phyloP scores from a whole-genome alignment of 2,888 invertebrate genomes.

The Unio delphinus region DNA sequence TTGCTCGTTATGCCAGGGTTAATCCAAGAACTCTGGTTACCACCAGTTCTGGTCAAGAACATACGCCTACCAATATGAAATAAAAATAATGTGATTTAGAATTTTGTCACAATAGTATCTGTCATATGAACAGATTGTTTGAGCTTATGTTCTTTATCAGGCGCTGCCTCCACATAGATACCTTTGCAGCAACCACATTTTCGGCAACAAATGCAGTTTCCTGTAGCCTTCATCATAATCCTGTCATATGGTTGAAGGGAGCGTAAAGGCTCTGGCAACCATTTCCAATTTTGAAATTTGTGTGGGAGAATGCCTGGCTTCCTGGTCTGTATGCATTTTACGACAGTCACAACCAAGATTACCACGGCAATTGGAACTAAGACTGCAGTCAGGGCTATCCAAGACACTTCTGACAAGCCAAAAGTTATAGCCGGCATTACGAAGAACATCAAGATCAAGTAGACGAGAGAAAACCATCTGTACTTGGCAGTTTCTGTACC shows the following conservation, averaged over 20 bases:
- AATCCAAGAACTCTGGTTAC: too few relatives aligned
- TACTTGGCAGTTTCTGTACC: slow-evolving; percentile 75
- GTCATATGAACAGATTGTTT: too few relatives aligned
- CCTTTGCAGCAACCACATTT: slow-evolving; percentile 14
- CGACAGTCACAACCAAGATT: slow-evolving; percentile 50
- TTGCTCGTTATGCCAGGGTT: too few relatives aligned
- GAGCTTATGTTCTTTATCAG: too few relatives aligned
- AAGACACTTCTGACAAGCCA: slow-evolving; percentile 59
- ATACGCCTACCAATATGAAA: too few relatives aligned
- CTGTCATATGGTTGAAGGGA: slow-evolving; percentile 61
- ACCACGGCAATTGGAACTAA: slow-evolving; percentile 57
- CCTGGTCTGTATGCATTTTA: slow-evolving; percentile 63
- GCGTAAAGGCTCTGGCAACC: slow-evolving; percentile 57
- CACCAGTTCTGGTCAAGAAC: too few relatives aligned
- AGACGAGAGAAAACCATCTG: slow-evolving; percentile 75
- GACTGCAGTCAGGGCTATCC: slow-evolving; percentile 55
- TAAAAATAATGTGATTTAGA: too few relatives aligned
- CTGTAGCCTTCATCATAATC: slow-evolving; percentile 12
- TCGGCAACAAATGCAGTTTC: slow-evolving; percentile 16
- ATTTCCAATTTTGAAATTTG: slow-evolving; percentile 64
- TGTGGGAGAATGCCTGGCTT: slow-evolving; percentile 50
- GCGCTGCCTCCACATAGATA: slow-evolving; percentile 1
- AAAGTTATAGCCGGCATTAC: slow-evolving; percentile 59
- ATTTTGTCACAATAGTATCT: too few relatives aligned
- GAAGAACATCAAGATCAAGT: slow-evolving; percentile 68